phyloP scores from a whole-genome alignment of 2,888 invertebrate genomes.

The Cosmorhoe ocellata region DNA sequence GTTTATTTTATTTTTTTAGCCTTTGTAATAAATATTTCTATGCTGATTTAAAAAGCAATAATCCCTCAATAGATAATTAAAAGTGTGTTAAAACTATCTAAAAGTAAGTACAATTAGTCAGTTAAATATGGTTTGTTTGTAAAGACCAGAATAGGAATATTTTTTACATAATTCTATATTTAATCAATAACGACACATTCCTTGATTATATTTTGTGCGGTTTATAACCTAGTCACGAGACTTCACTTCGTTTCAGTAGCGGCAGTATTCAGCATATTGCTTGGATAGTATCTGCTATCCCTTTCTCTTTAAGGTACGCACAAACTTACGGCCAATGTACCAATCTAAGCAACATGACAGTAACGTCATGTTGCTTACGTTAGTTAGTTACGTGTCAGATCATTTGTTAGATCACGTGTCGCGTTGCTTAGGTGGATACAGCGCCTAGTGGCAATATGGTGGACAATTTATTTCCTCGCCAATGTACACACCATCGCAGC shows the following conservation, averaged over 20 bases:
- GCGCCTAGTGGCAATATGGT: too few species aligned
- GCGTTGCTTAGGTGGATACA: too few species aligned
- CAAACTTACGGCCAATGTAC: too few species aligned
- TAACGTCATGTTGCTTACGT: too few species aligned
- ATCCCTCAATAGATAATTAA: not conserved
- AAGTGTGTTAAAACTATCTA: not conserved
- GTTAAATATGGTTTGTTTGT: too few species aligned
- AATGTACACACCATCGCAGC: too few species aligned
- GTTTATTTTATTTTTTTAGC: slow-evolving; percentile 43
- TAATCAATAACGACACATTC: slow-evolving; percentile 48
- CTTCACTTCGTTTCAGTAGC: slow-evolving; percentile 47
- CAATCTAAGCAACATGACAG: too few species aligned
- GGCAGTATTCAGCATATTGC: slow-evolving; percentile 8
- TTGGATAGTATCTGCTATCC: too few species aligned
- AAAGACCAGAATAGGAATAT: slow-evolving; percentile 12
- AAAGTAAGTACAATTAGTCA: not conserved
- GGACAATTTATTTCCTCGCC: too few species aligned
- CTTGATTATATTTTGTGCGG: slow-evolving; percentile 34
- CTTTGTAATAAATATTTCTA: slow-evolving; percentile 24
- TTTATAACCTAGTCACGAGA: slow-evolving; percentile 61
- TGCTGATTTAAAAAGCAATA: not conserved
- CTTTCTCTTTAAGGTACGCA: not conserved
- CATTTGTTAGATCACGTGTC: too few species aligned
- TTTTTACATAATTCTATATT: slow-evolving; percentile 32
- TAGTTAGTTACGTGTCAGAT: too few species aligned